A percentile compares a stretch with the other conserved stretches of the same genome.
Conservation (phyloP, 2,797 vertebrate species). For the Serranus cabrilla region DNA sequence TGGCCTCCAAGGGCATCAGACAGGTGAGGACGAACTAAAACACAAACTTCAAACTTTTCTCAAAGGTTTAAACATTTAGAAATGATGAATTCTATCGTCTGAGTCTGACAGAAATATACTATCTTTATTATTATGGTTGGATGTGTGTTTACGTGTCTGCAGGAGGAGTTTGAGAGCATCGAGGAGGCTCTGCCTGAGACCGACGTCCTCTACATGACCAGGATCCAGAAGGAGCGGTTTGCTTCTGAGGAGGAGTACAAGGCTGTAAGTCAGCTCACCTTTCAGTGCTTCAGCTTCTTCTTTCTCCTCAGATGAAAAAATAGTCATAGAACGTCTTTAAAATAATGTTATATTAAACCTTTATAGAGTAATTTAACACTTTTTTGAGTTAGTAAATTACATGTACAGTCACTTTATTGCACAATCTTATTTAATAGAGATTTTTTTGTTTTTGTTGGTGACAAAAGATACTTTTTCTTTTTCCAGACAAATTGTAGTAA, state of each 20-base stretch:
- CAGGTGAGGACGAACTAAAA: too few species aligned
- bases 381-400: not conserved
- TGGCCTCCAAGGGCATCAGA: conserved; percentile 94
- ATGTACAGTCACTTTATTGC: not conserved
- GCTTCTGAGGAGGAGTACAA: conserved; percentile 90
- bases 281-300: not conserved
- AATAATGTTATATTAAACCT: not conserved
- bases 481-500: not conserved
- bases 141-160: conserved; percentile 11
- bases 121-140: too few species aligned
- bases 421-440: too few species aligned
- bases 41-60: too few species aligned
- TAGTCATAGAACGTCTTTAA: not conserved
- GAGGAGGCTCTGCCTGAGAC: conserved; percentile 96
- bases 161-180: conserved; percentile 96
- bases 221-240: conserved; percentile 97
- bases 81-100: too few species aligned
- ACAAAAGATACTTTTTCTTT: not conserved
- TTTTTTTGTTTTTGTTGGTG: too few species aligned
- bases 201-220: conserved; percentile 97
- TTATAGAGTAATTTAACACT: not conserved
- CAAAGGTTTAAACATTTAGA: too few species aligned
- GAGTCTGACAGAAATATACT: not conserved
- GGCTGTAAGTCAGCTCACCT: conserved; percentile 82
- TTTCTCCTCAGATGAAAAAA: not conserved